Base-by-base conservation (phyloP, 2,113 vertebrate species). In the Epinephelus lanceolatus region DNA sequence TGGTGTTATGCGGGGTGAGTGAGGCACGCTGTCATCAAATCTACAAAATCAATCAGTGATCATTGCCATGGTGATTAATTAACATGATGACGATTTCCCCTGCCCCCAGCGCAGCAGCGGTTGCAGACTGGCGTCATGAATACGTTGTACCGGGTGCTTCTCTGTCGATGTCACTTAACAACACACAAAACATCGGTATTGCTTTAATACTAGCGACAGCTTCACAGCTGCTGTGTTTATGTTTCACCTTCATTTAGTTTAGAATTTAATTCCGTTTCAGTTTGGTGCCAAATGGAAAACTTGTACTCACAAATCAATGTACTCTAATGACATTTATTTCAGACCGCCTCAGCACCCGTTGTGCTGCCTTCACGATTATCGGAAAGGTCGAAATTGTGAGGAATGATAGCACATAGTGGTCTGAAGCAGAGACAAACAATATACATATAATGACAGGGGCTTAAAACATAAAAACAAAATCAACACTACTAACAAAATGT, bases 1-100 rank as follows among this genome's bases (percentile, higher is more conserved):
- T 5, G 5, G 62, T 61, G 18, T 25, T 27, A 1, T 27, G 17
- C 3, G 19, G 9, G 3, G n/a, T n/a, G 27, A 53, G 37, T 12
- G 23, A 59, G 13, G 55, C 9, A n/a, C 6, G 14, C 6, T 2
- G 37, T 61, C 42, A 21, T 7, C 10, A 13, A 13, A 52, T 51
- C 61, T 8, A 6, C 7, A 7, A 25, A 65, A 57, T 33, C 66
- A 71, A 63, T 49, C 79, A 37, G 63, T 27, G 5, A 67, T 49
- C 19, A 47, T 83, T 67, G 52, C 81, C 65, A 86, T 78, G 79
- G 84, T 55, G 2, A 86, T 67, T 62, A 27, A 71, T 78, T 30
- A 78, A 68, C 9, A 42, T 23, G 67, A n/a, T 25, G 67, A 63
- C 45, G 7, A 6, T 30, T 1, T 45, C 21, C 8, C 9, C 14